Conservation (phyloP, 2,797 vertebrate species). For the Peromyscus attwateri region DNA sequence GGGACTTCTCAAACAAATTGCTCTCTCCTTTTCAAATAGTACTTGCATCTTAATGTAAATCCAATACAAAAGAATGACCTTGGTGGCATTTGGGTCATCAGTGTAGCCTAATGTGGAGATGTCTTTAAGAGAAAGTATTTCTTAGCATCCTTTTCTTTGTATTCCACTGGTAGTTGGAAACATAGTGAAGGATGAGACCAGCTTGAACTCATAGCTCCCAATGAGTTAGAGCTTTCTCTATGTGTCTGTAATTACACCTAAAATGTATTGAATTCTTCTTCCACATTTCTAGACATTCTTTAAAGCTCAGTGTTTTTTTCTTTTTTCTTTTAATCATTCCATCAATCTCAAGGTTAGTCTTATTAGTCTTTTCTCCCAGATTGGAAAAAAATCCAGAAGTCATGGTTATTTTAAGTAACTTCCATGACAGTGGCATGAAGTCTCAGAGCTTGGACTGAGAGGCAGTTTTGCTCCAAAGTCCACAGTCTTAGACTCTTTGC, state of each 20-base stretch:
- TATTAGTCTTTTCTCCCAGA: constrained; percentile 27
- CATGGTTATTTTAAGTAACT: constrained; percentile 32
- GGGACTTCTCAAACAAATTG: constrained; percentile 31
- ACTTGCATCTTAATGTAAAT: constrained; percentile 54
- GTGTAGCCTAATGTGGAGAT: neutral
- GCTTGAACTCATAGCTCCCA: neutral
- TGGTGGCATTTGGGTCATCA: constrained; percentile 1
- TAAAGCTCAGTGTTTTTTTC: constrained; percentile 6
- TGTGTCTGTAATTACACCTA: neutral
- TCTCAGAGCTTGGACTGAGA: constrained; percentile 13
- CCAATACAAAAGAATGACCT: constrained; percentile 34
- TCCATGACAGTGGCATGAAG: constrained; percentile 8
- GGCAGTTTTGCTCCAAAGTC: neutral
- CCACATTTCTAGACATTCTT: neutral
- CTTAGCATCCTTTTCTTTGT: constrained; percentile 24
- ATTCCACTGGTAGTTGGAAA: neutral
- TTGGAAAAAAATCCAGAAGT: neutral
- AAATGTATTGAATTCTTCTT: constrained; percentile 27
- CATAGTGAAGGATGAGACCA: neutral
- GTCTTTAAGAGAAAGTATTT: constrained; percentile 42
- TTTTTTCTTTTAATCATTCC: constrained; percentile 48
- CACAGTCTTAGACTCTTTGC: neutral
- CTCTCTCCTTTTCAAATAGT: neutral
- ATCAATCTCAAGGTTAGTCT: neutral
- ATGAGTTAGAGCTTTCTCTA: constrained; percentile 1